Conservation (phyloP, 2,888 invertebrate species). For the Diloba caeruleocephala region DNA sequence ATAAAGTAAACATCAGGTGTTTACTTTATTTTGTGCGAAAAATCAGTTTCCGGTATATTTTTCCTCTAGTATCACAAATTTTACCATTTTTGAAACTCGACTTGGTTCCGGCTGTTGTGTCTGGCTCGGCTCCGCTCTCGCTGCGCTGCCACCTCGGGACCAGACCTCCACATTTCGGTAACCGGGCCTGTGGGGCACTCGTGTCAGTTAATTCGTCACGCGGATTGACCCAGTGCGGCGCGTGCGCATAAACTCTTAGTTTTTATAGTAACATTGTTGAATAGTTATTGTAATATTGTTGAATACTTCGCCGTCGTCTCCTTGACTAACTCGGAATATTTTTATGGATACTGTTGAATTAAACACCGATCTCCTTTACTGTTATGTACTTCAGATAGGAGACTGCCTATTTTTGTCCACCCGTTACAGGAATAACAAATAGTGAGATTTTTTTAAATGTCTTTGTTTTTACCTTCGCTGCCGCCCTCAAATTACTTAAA, state of each 20-base stretch:
- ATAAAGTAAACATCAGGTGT: too few species aligned
- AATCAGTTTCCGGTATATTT: too few species aligned
- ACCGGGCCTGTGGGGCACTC: conserved; percentile 70
- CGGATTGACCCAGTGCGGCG: conserved; percentile 73
- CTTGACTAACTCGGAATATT: conserved; percentile 7
- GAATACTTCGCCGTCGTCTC: conserved; percentile 42
- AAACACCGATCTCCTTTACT: neutral
- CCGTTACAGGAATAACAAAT: too few species aligned
- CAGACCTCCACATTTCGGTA: conserved; percentile 47
- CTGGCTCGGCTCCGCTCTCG: neutral
- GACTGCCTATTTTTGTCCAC: too few species aligned
- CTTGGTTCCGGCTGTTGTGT: too few species aligned
- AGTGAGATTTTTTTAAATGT: too few species aligned
- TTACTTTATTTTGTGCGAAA: too few species aligned
- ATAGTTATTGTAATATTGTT: conserved; percentile 44
- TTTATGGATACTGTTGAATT: conserved; percentile 18
- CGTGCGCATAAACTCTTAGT: conserved; percentile 66
- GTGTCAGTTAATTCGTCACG: conserved; percentile 76
- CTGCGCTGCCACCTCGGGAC: conserved; percentile 25
- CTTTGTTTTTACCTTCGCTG: too few species aligned
- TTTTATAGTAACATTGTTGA: conserved; percentile 53
- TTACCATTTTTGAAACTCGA: too few species aligned
- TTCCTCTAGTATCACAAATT: too few species aligned
- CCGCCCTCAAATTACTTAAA: too few species aligned
- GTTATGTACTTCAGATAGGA: too few species aligned